Evolutionary conservation across 2,888 invertebrate species (phyloP).

Genomic region (Deilephila porcellus): DNA sequence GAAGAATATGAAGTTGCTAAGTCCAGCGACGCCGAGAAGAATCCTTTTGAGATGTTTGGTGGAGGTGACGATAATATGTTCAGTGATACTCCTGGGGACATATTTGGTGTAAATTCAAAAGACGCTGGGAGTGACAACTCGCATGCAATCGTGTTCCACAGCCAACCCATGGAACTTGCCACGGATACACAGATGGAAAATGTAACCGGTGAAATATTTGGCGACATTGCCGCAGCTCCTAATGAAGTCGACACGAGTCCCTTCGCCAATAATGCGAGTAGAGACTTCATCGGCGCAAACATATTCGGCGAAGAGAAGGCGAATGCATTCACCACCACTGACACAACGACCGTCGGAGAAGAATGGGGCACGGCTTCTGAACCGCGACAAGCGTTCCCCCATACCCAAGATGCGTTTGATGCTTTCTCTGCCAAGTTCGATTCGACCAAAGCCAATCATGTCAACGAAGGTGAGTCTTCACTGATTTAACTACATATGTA

Average conservation of each 20-base stretch:
- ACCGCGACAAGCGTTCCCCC: constrained; percentile 64
- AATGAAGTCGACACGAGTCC: constrained; percentile 23
- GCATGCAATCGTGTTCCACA: background rate
- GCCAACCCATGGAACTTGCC: constrained; percentile 40
- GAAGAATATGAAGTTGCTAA: constrained; percentile 47
- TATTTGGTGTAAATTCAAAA: constrained; percentile 55
- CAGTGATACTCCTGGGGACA: constrained; percentile 45
- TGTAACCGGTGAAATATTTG: constrained; percentile 36
- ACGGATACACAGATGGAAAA: constrained; percentile 37
- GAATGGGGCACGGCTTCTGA: constrained; percentile 57
- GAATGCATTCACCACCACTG: background rate
- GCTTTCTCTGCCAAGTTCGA: constrained; percentile 96
- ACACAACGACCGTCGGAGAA: background rate
- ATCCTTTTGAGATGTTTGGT: constrained; percentile 68
- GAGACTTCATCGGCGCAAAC: background rate
- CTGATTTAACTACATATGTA: too few relatives aligned
- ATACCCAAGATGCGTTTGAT: constrained; percentile 87
- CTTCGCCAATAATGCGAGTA: background rate
- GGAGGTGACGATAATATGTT: constrained; percentile 43
- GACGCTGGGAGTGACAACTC: constrained; percentile 38
- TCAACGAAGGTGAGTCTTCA: constrained; percentile 60
- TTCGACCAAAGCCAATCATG: constrained; percentile 81
- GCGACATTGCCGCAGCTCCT: constrained; percentile 42
- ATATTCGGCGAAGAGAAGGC: background rate
- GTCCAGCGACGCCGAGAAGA: constrained; percentile 57